phyloP scores from a whole-genome alignment of 2,113 vertebrate genomes.

The Plestiodon gilberti region DNA sequence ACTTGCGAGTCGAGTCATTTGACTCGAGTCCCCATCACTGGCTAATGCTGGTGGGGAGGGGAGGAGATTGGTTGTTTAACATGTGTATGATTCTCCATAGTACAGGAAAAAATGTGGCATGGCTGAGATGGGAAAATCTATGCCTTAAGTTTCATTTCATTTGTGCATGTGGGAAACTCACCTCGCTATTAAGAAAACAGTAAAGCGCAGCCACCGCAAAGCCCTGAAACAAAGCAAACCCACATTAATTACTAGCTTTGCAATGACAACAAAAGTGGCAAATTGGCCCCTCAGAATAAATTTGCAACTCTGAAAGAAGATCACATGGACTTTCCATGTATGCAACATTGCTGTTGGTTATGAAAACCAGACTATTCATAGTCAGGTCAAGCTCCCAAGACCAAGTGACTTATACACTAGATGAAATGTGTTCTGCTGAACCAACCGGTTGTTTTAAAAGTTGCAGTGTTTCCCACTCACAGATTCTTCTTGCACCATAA shows the following conservation, averaged over 20 bases:
- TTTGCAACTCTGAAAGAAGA: not conserved
- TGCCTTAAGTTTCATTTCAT: not conserved
- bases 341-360: not conserved
- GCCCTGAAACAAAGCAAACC: conserved; percentile 81
- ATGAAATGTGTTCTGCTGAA: not conserved
- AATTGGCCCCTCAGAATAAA: not conserved
- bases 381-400: not conserved
- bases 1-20: no score
- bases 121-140: not conserved
- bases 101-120: not conserved
- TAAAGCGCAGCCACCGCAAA: conserved; percentile 95
- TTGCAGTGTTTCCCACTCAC: not conserved
- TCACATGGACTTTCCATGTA: not conserved
- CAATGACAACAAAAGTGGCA: conserved; percentile 22
- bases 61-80: not conserved
- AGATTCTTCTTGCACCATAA: not conserved
- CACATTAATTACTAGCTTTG: not conserved
- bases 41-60: no score
- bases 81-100: not conserved
- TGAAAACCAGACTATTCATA: not conserved
- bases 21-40: no score
- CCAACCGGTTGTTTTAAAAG: not conserved
- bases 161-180: conserved; percentile 68
- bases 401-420: not conserved
- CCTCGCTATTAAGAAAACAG: conserved; percentile 97